These are phyloP conservation scores for Gambelia wislizenii DNA, from an alignment of 2,797 vertebrate species.

Conservation along the genomic window DNA sequence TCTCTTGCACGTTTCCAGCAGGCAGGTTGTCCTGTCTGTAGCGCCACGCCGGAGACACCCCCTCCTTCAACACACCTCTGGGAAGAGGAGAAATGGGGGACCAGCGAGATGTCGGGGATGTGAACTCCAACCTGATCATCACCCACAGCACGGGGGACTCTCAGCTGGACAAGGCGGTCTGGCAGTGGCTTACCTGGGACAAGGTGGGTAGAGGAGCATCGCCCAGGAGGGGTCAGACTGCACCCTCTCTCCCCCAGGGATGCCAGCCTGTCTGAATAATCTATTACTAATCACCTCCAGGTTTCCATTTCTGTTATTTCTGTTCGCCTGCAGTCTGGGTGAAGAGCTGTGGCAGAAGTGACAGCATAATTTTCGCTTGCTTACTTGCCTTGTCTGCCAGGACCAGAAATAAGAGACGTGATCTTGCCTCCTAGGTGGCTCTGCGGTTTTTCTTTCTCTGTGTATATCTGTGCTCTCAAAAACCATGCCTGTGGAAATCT, in stretches of 20 bases:
- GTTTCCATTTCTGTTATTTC: no score
- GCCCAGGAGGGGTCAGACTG: rapidly evolving
- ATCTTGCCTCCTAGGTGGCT: not conserved
- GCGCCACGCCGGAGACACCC: rapidly evolving
- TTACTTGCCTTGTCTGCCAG: not conserved
- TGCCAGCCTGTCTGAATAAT: not conserved
- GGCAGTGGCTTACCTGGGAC: constrained; percentile 84
- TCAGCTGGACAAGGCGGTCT: constrained; percentile 78
- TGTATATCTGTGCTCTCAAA: no score
- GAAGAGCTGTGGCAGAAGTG: not conserved
- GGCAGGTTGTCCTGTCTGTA: no score
- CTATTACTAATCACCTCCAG: no score
- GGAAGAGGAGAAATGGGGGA: constrained; percentile 24
- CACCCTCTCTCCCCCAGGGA: no score
- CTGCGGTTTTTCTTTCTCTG: no score
- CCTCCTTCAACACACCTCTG: no score
- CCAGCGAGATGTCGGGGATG: constrained; percentile 73
- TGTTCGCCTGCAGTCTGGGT: no score
- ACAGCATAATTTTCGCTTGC: no score
- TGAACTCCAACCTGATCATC: constrained; percentile 83
- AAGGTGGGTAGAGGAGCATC: constrained; percentile 69
- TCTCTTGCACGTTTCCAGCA: no score
- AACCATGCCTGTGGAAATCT: no score
- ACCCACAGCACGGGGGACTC: constrained; percentile 75
- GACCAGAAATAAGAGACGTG: not conserved